phyloP scores from a whole-genome alignment of 2,888 invertebrate species.

The Phragmatobia fuliginosa region DNA sequence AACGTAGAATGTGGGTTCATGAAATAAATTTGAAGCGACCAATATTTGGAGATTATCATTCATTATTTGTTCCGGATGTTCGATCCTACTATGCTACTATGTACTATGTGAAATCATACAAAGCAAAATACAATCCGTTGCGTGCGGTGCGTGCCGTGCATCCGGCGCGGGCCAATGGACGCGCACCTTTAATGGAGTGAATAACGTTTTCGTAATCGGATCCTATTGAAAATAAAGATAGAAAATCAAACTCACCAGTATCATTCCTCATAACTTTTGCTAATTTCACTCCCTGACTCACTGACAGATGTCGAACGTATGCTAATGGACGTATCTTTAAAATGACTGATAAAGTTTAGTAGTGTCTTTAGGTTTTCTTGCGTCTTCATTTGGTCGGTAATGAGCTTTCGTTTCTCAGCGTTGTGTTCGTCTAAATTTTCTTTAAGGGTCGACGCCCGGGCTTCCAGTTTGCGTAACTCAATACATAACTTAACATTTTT shows the following conservation, averaged over 20 bases:
- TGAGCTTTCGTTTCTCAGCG: conserved; percentile 77
- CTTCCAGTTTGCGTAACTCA: conserved; percentile 79
- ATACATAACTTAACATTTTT: conserved; percentile 79
- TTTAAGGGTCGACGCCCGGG: conserved; percentile 76
- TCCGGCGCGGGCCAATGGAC: too few relatives aligned
- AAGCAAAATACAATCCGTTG: too few relatives aligned
- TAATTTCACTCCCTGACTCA: conserved; percentile 77
- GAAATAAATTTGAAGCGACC: too few relatives aligned
- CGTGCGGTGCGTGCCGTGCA: too few relatives aligned
- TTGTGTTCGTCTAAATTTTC: conserved; percentile 82
- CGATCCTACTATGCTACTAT: too few relatives aligned
- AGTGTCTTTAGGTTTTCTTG: conserved; percentile 82
- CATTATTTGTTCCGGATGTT: too few relatives aligned
- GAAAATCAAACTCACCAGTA: conserved; percentile 46
- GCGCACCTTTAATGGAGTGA: too few relatives aligned
- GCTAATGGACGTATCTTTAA: conserved; percentile 80
- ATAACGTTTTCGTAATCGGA: neutral
- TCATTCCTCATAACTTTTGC: conserved; percentile 81
- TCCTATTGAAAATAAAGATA: neutral
- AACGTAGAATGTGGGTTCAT: too few relatives aligned
- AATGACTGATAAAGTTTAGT: conserved; percentile 82
- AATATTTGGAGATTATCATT: too few relatives aligned
- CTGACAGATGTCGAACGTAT: conserved; percentile 75
- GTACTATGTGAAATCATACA: too few relatives aligned
- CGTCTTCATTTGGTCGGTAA: conserved; percentile 81